Conservation (phyloP, 2,888 invertebrate species). For the Antheraea yamamai region DNA sequence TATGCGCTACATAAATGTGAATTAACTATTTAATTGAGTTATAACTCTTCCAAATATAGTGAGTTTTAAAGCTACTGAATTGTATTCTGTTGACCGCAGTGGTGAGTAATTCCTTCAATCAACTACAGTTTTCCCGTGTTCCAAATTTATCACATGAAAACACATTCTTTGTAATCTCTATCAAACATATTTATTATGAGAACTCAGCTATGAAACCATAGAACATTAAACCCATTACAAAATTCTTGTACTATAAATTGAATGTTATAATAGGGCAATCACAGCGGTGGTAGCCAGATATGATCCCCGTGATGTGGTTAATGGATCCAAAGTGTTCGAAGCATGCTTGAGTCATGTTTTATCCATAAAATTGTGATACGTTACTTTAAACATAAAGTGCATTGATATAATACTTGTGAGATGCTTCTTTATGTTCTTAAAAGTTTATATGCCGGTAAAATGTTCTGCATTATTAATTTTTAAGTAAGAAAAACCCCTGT, state of each 20-base stretch:
- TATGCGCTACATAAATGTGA: not conserved
- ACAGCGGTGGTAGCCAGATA: constrained; percentile 47
- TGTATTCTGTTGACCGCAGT: not conserved
- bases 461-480: not conserved
- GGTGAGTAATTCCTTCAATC: not conserved
- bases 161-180: constrained; percentile 16
- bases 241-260: constrained; percentile 25
- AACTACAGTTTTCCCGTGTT: not conserved
- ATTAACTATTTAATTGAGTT: not conserved
- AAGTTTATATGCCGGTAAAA: not conserved
- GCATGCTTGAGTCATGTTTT: constrained; percentile 63
- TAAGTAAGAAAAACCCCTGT: too few relatives aligned
- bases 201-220: not conserved
- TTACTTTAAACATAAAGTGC: constrained; percentile 20
- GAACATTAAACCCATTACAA: constrained; percentile 8
- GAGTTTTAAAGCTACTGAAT: not conserved
- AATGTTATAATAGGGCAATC: constrained; percentile 58
- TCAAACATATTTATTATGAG: constrained; percentile 18
- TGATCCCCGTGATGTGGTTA: constrained; percentile 66
- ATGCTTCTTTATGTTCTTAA: not conserved
- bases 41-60: not conserved
- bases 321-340: constrained; percentile 70
- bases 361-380: constrained; percentile 54
- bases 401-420: not conserved
- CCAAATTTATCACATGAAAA: not conserved